Percentiles rank a stretch among this genome's conserved stretches.
phyloP scores from a whole-genome alignment of 2,113 vertebrate genomes.

The Hippocampus guttulatus region DNA sequence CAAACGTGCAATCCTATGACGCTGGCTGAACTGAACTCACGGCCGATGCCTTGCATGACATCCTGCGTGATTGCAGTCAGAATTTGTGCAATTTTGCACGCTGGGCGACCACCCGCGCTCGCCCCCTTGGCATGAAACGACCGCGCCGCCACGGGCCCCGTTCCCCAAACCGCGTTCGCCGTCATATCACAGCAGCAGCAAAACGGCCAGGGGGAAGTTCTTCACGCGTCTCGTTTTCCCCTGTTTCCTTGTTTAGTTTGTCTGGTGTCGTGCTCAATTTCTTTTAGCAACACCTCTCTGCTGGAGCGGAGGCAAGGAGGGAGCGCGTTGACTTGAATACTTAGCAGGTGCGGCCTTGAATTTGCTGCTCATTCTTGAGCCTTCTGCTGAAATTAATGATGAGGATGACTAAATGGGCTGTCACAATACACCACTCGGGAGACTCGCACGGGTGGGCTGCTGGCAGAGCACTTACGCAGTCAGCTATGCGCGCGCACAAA shows the following conservation, averaged over 20 bases:
- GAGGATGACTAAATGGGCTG: slow-evolving; percentile 52
- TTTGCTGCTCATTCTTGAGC: slow-evolving; percentile 39
- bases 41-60: neutral
- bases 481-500: slow-evolving; percentile 17
- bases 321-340: slow-evolving; percentile 29
- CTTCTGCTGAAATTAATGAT: slow-evolving; percentile 64
- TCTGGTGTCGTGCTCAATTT: slow-evolving; percentile 25
- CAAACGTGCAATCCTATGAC: neutral
- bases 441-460: slow-evolving; percentile 38
- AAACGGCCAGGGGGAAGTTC: slow-evolving; percentile 11
- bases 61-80: too few relatives aligned
- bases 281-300: slow-evolving; percentile 23
- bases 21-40: neutral
- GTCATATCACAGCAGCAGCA: slow-evolving; percentile 3
- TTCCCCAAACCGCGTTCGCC: slow-evolving; percentile 29
- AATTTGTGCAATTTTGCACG: neutral
- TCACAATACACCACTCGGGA: slow-evolving; percentile 51
- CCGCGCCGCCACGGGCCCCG: neutral
- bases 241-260: slow-evolving; percentile 31
- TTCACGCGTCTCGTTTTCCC: slow-evolving; percentile 15
- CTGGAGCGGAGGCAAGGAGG: neutral
- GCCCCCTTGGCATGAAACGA: neutral
- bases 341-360: slow-evolving; percentile 29
- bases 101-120: neutral
- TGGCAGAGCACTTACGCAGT: slow-evolving; percentile 33